Conservation (phyloP, 2,888 invertebrate genomes). For the Orthosia cruda region DNA sequence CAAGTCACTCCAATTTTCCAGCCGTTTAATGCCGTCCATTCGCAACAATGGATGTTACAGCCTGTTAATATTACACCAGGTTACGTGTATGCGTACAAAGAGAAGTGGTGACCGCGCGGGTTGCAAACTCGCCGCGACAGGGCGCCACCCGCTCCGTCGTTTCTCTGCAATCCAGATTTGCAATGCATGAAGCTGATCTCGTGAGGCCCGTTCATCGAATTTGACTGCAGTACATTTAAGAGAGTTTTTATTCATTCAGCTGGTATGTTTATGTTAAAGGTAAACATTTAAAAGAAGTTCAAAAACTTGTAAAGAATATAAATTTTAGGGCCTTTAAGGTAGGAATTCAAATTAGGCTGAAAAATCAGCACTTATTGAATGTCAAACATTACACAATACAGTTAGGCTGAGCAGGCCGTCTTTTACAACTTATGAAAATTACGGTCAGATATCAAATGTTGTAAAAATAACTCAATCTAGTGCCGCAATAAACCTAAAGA, state of each 20-base stretch:
- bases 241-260: background rate
- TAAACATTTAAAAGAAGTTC: background rate
- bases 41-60: background rate
- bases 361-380: no score
- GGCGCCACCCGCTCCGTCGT: background rate
- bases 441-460: no score
- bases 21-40: conserved; percentile 7
- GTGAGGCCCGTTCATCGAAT: conserved; percentile 2
- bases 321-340: background rate
- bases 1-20: background rate
- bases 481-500: background rate
- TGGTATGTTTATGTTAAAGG: background rate
- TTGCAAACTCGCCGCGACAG: conserved; percentile 14
- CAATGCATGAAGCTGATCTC: conserved; percentile 41
- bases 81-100: conserved; percentile 23
- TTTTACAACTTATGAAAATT: background rate
- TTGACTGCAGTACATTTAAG: background rate
- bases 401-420: background rate
- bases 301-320: background rate
- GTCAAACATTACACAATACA: no score
- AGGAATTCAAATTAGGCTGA: no score
- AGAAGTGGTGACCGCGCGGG: conserved; percentile 5
- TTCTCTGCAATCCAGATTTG: conserved; percentile 28
- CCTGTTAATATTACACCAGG: conserved; percentile 2
- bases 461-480: background rate